Evolutionary conservation across 92 coral and sea anemone species (phyloP), one percentile per base, ranked within the genome.

Genomic region (Porites lobata): DNA sequence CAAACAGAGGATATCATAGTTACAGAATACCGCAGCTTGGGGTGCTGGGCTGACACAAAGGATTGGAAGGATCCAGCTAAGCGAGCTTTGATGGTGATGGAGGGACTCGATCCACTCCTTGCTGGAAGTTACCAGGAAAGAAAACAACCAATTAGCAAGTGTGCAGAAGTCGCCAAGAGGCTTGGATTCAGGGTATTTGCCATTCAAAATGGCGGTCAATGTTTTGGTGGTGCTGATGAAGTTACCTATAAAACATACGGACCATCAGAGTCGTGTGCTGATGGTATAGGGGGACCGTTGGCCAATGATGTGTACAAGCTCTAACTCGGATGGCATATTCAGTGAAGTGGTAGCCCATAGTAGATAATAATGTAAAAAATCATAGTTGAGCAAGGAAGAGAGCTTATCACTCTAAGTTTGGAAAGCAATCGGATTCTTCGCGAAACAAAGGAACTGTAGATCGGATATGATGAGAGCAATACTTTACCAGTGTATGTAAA

Each of bases 181-280:
- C 93, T 93, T 51, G 96, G 98, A 4, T 89, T 92, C 63, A 90
- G 92, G 26, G 86, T 95, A 8, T 98, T 98, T 86, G 98, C 98
- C 13, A 86, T 98, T 64, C 99, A 98, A 83, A 98, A 98, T 89
- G 98, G 93, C 74, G 99, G 99, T 10, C 99, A 98, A 78, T 98
- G 99, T 64, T 98, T 98, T 65, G 98, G 98, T 73, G 92, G 94
- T 3, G 68, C 93, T 1, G 86, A 81, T 9, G 85, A 83, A 8
- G 79, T 80, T 8, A 70, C 90, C 72, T 98, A 90, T 67, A 91
- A 86, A 69, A 98, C 73, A 4, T 98, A 94, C 69, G 99, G 99
- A 19, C 93, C 99, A 0, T 98, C 99, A 15, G 96, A 94, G 53
- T 78, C 69, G 50, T 98, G 99, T 59, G 79, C 75, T 50, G 89